Evolutionary conservation across 2,797 vertebrate genomes (phyloP).

Genomic region (Hirundo rustica): DNA sequence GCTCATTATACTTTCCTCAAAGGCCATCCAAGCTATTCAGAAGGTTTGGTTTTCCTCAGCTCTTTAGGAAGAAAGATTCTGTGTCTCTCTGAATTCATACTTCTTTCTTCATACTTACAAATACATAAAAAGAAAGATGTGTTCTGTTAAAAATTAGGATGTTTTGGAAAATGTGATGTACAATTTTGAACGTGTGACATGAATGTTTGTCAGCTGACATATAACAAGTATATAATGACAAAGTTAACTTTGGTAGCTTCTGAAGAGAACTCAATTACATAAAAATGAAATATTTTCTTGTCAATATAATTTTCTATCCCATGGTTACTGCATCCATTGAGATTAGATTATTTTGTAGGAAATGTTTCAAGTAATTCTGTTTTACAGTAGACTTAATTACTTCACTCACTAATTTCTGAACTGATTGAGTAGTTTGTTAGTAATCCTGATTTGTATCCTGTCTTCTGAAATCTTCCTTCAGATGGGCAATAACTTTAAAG

Average conservation of each 20-base stretch:
- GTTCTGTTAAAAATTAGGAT: neutral
- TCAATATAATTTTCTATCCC: neutral
- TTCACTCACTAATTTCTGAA: neutral
- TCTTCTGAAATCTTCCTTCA: neutral
- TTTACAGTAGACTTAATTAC: neutral
- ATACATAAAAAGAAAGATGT: neutral
- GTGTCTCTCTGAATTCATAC: neutral
- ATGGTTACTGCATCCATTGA: neutral
- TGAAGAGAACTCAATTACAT: neutral
- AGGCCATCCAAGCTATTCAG: neutral
- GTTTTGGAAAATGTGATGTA: neutral
- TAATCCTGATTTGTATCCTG: neutral
- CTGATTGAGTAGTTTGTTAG: neutral
- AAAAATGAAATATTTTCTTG: neutral
- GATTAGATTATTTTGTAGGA: neutral
- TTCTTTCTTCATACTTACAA: neutral
- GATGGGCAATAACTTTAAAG: neutral
- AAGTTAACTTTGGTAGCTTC: neutral
- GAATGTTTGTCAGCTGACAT: neutral
- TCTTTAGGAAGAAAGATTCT: neutral
- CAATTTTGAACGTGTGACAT: neutral
- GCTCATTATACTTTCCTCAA: neutral
- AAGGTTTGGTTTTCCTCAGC: neutral
- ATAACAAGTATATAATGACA: neutral
- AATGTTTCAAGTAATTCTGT: neutral